Conservation (phyloP, 2,797 vertebrate genomes). For the Lagorchestes hirsutus region DNA sequence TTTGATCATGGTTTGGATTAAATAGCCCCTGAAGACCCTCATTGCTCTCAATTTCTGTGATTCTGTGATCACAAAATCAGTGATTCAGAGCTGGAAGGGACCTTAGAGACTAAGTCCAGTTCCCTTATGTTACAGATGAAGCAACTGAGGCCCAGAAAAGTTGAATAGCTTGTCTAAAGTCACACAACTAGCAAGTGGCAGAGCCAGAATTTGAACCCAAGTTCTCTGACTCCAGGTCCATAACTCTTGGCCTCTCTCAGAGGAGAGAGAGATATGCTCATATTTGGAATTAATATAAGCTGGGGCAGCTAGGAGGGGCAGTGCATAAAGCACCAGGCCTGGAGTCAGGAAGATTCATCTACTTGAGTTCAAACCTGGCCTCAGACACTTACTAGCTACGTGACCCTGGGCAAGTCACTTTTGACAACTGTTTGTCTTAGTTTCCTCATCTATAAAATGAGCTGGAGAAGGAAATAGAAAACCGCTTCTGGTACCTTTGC, state of each 20-base stretch:
- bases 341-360: not conserved
- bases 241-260: not conserved
- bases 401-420: not conserved
- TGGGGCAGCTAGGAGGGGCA: too few relatives aligned
- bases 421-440: not conserved
- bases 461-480: slow-evolving; percentile 23
- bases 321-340: too few relatives aligned
- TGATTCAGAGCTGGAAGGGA: not conserved
- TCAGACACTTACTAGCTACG: not conserved
- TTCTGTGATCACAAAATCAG: not conserved
- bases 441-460: not conserved
- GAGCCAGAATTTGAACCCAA: not conserved
- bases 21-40: not conserved
- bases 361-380: not conserved
- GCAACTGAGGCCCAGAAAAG: not conserved
- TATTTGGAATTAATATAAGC: not conserved
- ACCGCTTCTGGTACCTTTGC: not conserved
- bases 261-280: not conserved
- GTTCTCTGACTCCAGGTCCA: not conserved
- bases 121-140: not conserved
- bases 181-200: not conserved
- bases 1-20: not conserved
- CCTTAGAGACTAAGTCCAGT: not conserved
- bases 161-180: not conserved
- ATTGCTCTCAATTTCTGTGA: not conserved